These are phyloP conservation scores for Fragum sueziense DNA, from an alignment of 2,888 invertebrate genomes.

Conservation along the genomic window DNA sequence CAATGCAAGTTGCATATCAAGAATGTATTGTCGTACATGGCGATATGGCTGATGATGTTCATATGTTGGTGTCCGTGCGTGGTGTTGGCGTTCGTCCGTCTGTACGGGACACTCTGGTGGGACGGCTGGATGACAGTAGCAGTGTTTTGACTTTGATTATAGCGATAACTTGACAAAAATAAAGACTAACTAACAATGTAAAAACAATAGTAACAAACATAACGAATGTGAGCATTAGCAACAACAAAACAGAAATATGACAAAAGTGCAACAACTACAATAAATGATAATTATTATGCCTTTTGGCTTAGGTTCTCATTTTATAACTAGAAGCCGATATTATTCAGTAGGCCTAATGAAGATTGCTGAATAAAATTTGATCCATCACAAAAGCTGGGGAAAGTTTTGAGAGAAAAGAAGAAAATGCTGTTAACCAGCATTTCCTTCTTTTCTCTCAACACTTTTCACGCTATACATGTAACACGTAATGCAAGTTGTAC, in stretches of 20 bases:
- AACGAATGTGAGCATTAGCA: too few species aligned
- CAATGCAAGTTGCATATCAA: not conserved
- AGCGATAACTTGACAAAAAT: too few species aligned
- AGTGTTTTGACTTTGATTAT: not conserved
- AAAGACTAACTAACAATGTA: not conserved
- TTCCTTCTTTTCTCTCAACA: not conserved
- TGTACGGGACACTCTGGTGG: not conserved
- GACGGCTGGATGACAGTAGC: constrained; percentile 1
- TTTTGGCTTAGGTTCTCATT: too few species aligned
- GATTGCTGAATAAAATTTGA: too few species aligned
- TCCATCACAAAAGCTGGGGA: not conserved
- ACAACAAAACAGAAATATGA: too few species aligned
- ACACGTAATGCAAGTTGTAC: too few species aligned
- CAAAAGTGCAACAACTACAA: too few species aligned
- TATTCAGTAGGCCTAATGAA: too few species aligned
- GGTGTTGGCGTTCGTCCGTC: not conserved
- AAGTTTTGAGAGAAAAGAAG: not conserved
- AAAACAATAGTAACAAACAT: too few species aligned
- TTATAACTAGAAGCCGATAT: too few species aligned
- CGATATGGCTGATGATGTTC: not conserved
- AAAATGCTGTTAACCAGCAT: not conserved
- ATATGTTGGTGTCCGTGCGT: not conserved
- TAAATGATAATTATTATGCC: too few species aligned
- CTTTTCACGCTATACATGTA: not conserved
- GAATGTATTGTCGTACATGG: not conserved